Conservation (phyloP, 1,140 invertebrate species). For the Diorhabda elongata region DNA sequence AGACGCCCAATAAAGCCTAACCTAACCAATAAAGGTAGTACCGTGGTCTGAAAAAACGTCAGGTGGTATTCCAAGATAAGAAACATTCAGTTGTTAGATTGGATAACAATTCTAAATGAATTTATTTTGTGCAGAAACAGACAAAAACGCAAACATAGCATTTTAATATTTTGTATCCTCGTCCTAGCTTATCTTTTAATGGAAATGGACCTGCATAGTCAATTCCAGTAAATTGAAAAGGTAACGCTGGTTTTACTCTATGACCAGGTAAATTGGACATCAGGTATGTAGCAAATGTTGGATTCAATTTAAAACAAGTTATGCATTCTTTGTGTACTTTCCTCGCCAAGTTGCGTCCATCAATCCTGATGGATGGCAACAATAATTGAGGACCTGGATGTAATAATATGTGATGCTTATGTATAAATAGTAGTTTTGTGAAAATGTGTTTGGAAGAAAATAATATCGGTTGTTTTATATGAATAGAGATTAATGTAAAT, state of each 20-base stretch:
- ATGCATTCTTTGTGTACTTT: no score
- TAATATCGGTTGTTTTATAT: constrained; percentile 3
- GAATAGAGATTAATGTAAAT: not conserved
- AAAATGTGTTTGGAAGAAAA: not conserved
- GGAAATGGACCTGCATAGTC: not conserved
- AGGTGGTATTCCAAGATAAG: no score
- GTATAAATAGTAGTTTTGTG: not conserved
- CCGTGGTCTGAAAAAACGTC: no score
- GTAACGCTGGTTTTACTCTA: not conserved
- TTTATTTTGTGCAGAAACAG: not conserved
- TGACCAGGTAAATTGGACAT: not conserved
- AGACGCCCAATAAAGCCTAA: no score
- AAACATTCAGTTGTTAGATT: not conserved
- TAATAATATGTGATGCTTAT: not conserved
- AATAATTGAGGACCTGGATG: not conserved
- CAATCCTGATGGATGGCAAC: no score
- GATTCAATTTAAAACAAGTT: no score
- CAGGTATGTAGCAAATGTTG: no score
- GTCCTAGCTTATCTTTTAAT: not conserved
- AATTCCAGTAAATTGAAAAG: not conserved
- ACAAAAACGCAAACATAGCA: not conserved
- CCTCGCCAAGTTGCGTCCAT: no score
- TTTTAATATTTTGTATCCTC: not conserved
- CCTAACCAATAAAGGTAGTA: no score
- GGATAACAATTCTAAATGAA: not conserved